Evolutionary conservation across 2,797 vertebrate genomes (phyloP).

Genomic region (Spea hammondii): DNA sequence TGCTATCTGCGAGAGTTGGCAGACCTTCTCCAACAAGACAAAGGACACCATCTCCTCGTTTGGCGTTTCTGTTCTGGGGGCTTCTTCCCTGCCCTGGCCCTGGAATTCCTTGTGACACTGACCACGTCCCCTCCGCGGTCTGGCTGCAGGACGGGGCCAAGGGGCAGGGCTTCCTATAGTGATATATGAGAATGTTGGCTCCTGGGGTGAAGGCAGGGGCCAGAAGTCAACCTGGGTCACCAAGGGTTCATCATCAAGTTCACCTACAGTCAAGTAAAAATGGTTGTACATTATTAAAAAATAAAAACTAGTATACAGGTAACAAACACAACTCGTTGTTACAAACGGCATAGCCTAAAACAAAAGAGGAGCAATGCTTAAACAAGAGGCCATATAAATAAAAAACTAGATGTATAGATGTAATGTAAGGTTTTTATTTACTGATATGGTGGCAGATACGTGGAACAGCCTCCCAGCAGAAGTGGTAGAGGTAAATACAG

Average conservation of each 20-base stretch:
- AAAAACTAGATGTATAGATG: no score
- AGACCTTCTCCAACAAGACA: slow-evolving; percentile 30
- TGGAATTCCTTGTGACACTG: background rate
- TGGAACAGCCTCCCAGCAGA: no score
- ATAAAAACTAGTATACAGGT: no score
- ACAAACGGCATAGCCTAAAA: no score
- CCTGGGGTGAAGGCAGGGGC: slow-evolving; percentile 67
- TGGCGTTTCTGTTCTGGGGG: background rate
- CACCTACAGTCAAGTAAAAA: slow-evolving; percentile 12
- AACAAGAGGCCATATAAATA: no score
- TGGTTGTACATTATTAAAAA: background rate
- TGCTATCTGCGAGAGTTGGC: slow-evolving; percentile 23
- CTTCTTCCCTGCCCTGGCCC: background rate
- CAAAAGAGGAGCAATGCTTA: no score
- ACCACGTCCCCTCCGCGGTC: slow-evolving; percentile 31
- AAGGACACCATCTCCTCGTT: slow-evolving; percentile 17
- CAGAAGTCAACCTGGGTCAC: slow-evolving; percentile 38
- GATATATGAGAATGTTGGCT: slow-evolving; percentile 90
- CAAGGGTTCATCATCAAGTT: slow-evolving; percentile 10
- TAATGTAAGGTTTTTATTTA: no score
- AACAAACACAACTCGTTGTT: no score
- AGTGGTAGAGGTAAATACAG: no score
- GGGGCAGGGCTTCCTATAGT: slow-evolving; percentile 74
- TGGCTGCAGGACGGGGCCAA: slow-evolving; percentile 57
- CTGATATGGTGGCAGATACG: no score